A percentile compares a stretch with the other conserved stretches of the same genome.
Conservation (phyloP, 2,797 vertebrate genomes). For the Myripristis murdjan region DNA sequence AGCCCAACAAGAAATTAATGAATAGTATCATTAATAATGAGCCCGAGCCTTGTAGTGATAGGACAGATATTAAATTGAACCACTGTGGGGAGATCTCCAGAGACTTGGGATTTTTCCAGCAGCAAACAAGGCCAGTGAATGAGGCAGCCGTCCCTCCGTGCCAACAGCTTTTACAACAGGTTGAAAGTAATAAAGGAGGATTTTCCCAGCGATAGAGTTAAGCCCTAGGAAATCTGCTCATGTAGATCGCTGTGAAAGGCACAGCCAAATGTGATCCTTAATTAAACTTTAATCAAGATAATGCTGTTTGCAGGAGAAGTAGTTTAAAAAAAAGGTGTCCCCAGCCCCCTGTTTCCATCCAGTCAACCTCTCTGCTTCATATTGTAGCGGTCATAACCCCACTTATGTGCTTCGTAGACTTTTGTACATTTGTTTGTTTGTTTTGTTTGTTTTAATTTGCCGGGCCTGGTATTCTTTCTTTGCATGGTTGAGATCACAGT, state of each 20-base stretch:
- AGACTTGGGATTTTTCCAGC: conserved; percentile 98
- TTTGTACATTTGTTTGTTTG: conserved; percentile 71
- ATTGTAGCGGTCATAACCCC: conserved; percentile 84
- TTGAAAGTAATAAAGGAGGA: conserved; percentile 99
- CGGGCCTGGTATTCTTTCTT: conserved; percentile 60
- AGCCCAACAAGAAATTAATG: conserved; percentile 99
- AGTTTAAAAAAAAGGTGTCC: conserved; percentile 85
- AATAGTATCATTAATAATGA: conserved; percentile 99
- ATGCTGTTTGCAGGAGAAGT: conserved; percentile 92
- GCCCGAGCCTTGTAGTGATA: conserved; percentile 96
- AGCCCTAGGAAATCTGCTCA: conserved; percentile 99
- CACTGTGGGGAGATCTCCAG: conserved; percentile 96
- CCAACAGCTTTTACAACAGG: conserved; percentile 99
- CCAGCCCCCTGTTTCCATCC: conserved; percentile 75
- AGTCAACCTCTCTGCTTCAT: conserved; percentile 80
- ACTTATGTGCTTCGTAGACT: conserved; percentile 78
- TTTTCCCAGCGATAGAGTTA: conserved; percentile 99
- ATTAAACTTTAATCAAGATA: conserved; percentile 99
- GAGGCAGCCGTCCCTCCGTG: conserved; percentile 94
- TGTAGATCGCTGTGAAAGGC: conserved; percentile 99
- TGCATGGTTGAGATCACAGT: conserved; percentile 71
- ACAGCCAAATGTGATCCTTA: conserved; percentile 99
- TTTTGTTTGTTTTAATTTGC: conserved; percentile 71
- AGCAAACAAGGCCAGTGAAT: conserved; percentile 99
- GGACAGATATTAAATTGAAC: conserved; percentile 99